phyloP scores from a whole-genome alignment of 2,888 invertebrate genomes.

The Cheiracanthium punctorium region DNA sequence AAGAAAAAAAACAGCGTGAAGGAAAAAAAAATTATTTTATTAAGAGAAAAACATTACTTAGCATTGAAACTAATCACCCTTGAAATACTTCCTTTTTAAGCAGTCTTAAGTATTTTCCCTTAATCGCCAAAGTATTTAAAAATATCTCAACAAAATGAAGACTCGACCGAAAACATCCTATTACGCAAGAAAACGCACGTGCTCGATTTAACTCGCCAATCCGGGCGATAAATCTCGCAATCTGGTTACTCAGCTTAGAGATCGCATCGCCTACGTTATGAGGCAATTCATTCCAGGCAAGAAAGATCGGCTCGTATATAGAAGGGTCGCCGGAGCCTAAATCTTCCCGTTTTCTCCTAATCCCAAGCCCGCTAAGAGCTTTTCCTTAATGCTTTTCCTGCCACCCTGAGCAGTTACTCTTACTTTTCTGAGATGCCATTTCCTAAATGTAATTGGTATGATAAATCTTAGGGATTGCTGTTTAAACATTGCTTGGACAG shows the following conservation, averaged over 20 bases:
- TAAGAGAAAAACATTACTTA: no score
- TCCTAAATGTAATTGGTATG: conserved; percentile 70
- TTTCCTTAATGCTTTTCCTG: conserved; percentile 70
- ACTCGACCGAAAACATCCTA: no score
- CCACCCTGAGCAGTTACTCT: conserved; percentile 65
- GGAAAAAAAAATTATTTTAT: no score
- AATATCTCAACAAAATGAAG: no score
- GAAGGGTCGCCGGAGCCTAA: conserved; percentile 62
- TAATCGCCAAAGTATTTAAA: no score
- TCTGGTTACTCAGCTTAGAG: conserved; percentile 34
- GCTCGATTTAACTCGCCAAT: conserved; percentile 45
- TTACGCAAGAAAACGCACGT: no score
- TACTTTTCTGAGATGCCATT: conserved; percentile 67
- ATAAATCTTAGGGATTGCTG: conserved; percentile 68
- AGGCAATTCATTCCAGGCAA: conserved; percentile 64
- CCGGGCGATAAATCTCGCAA: conserved; percentile 41
- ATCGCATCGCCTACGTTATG: conserved; percentile 67
- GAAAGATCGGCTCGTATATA: conserved; percentile 65
- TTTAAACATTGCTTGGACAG: conserved; percentile 58
- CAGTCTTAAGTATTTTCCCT: no score
- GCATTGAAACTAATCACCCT: no score
- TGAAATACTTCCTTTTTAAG: no score
- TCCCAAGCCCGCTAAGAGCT: conserved; percentile 66
- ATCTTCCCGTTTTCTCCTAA: conserved; percentile 65
- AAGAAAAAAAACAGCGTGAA: no score